Conservation (phyloP, 2,888 invertebrate genomes). For the Tetranychus piercei region DNA sequence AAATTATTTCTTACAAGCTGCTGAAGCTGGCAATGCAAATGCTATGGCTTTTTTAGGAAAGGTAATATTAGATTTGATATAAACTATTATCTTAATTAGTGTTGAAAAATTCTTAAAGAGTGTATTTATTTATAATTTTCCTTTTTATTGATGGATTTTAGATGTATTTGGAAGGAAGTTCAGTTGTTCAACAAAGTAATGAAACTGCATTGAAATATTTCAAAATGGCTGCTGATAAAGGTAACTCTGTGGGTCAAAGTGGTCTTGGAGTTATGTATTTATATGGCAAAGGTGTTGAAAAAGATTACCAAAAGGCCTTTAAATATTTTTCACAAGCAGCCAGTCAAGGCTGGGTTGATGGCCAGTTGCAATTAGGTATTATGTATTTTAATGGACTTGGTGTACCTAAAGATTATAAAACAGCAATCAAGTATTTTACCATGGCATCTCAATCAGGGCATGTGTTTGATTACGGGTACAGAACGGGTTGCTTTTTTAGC, state of each 20-base stretch:
- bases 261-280: slow-evolving; percentile 92
- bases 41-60: slow-evolving; percentile 94
- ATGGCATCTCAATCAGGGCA: slow-evolving; percentile 94
- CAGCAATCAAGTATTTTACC: slow-evolving; percentile 88
- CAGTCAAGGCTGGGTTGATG: slow-evolving; percentile 97
- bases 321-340: slow-evolving; percentile 86
- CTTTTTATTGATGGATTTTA: slow-evolving; percentile 30
- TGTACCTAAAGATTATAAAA: slow-evolving; percentile 68
- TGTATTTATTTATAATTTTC: not conserved
- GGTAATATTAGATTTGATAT: slow-evolving; percentile 37
- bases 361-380: slow-evolving; percentile 85
- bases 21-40: slow-evolving; percentile 82
- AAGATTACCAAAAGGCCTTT: slow-evolving; percentile 38
- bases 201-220: slow-evolving; percentile 85
- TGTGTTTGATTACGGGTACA: too few relatives aligned
- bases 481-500: too few relatives aligned
- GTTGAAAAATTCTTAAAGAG: not conserved
- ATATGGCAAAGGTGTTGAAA: slow-evolving; percentile 71
- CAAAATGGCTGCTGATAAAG: slow-evolving; percentile 75
- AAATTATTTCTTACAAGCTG: slow-evolving; percentile 76
- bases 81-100: not conserved
- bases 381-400: slow-evolving; percentile 90
- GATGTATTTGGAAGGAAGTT: slow-evolving; percentile 91
- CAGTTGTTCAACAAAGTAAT: slow-evolving; percentile 75
- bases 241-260: slow-evolving; percentile 89